Evolutionary conservation across 1,140 invertebrate species (phyloP).

Genomic region (Diorhabda elongata): DNA sequence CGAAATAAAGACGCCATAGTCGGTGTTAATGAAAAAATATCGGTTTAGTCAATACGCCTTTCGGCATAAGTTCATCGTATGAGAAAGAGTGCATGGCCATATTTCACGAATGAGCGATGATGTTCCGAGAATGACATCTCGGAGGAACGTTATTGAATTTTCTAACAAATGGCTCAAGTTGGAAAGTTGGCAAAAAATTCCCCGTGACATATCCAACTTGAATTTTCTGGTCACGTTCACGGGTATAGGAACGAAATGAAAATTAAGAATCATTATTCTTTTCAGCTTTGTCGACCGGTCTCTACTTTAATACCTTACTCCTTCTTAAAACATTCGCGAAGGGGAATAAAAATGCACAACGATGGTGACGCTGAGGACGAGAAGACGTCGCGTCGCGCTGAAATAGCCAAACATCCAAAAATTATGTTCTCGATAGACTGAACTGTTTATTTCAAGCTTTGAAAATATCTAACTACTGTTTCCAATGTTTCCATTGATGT

Average conservation of each 20-base stretch:
- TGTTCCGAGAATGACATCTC: constrained; percentile 44
- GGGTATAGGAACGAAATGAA: constrained; percentile 48
- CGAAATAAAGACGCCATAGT: not conserved
- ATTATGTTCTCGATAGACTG: too few relatives aligned
- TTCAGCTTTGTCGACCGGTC: constrained; percentile 45
- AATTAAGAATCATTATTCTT: constrained; percentile 51
- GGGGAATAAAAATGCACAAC: constrained; percentile 39
- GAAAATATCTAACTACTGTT: too few relatives aligned
- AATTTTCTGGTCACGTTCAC: constrained; percentile 44
- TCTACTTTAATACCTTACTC: constrained; percentile 44
- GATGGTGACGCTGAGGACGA: constrained; percentile 25
- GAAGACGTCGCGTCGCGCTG: not conserved
- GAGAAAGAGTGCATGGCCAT: constrained; percentile 28
- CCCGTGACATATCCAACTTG: constrained; percentile 42
- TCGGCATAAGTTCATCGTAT: constrained; percentile 9
- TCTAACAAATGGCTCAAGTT: constrained; percentile 45
- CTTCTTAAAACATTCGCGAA: constrained; percentile 45
- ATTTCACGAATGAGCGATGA: constrained; percentile 45
- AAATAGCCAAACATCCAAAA: not conserved
- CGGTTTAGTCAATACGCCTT: not conserved
- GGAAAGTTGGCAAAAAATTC: constrained; percentile 43
- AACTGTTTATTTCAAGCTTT: too few relatives aligned
- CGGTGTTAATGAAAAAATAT: not conserved
- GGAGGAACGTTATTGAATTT: constrained; percentile 47
- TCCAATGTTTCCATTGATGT: too few relatives aligned